These are phyloP conservation scores for Heteromyza rotundicornis DNA, from an alignment of 2,888 invertebrate genomes.

Conservation along the genomic window DNA sequence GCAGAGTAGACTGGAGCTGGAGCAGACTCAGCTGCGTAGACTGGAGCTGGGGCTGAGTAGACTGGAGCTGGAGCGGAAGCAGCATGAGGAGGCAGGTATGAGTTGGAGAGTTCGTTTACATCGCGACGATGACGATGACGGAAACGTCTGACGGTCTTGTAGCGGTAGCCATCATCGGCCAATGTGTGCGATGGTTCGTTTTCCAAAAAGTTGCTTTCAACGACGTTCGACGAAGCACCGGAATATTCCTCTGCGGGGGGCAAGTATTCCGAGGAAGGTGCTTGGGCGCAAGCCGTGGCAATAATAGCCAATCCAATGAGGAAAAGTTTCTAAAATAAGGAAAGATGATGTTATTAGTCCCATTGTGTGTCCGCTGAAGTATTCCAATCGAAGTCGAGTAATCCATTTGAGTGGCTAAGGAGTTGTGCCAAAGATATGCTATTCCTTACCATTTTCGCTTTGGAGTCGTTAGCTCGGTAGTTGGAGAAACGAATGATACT, in stretches of 20 bases:
- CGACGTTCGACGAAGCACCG: conserved; percentile 19
- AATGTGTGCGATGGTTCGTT: conserved; percentile 15
- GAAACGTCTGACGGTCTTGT: conserved; percentile 34
- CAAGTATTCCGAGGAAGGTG: conserved; percentile 37
- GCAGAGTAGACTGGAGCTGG: conserved; percentile 6
- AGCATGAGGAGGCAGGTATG: conserved; percentile 26
- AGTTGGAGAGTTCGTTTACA: conserved; percentile 31
- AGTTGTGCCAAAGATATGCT: no score
- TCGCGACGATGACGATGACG: conserved; percentile 35
- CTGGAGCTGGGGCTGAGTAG: conserved; percentile 26
- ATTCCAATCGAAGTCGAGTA: no score
- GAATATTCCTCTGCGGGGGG: conserved; percentile 27
- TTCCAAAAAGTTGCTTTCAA: conserved; percentile 35
- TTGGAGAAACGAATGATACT: conserved; percentile 5
- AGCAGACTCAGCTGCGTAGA: background rate
- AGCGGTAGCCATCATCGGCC: conserved; percentile 38
- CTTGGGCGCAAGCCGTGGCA: conserved; percentile 50
- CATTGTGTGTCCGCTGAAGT: no score
- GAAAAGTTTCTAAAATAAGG: conserved; percentile 50
- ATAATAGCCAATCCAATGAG: conserved; percentile 53
- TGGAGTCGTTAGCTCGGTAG: conserved; percentile 3
- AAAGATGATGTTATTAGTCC: background rate
- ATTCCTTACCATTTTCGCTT: conserved; percentile 20
- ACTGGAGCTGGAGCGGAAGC: conserved; percentile 10
- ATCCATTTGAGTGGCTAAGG: no score